phyloP scores from a whole-genome alignment of 30 jellyfish, hydroid and myxozoan species.

The Turritopsis rubra region DNA sequence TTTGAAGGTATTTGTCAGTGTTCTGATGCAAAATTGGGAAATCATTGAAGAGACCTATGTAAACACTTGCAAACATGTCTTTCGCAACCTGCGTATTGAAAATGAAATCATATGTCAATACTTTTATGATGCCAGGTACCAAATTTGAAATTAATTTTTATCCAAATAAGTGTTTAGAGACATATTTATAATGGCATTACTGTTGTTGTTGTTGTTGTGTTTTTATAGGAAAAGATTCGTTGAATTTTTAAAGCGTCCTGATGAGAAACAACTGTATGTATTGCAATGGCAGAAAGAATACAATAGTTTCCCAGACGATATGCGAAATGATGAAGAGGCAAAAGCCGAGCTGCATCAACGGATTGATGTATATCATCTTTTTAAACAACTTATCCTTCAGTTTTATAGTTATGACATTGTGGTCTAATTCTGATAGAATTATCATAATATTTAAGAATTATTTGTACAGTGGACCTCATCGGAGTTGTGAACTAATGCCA shows the following conservation, averaged over 20 bases:
- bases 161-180: neutral
- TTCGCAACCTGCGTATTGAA: constrained; percentile 50
- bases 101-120: constrained; percentile 51
- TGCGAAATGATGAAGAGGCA: constrained; percentile 84
- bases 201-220: neutral
- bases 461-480: too few species aligned
- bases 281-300: constrained; percentile 89
- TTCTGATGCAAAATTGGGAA: constrained; percentile 59
- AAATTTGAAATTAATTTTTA: neutral
- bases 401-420: too few species aligned
- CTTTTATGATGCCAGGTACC: constrained; percentile 65
- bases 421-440: too few species aligned
- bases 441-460: too few species aligned
- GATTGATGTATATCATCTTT: constrained; percentile 55
- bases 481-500: too few species aligned
- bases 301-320: constrained; percentile 68
- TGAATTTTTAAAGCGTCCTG: constrained; percentile 77
- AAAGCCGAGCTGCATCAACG: constrained; percentile 88
- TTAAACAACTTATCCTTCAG: too few species aligned
- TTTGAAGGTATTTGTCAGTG: constrained; percentile 61
- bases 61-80: constrained; percentile 47
- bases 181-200: neutral
- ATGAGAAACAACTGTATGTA: constrained; percentile 71
- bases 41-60: constrained; percentile 56
- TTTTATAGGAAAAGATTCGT: constrained; percentile 60